Evolutionary conservation across 2,797 vertebrate species (phyloP).

Genomic region (Coreius guichenoti): DNA sequence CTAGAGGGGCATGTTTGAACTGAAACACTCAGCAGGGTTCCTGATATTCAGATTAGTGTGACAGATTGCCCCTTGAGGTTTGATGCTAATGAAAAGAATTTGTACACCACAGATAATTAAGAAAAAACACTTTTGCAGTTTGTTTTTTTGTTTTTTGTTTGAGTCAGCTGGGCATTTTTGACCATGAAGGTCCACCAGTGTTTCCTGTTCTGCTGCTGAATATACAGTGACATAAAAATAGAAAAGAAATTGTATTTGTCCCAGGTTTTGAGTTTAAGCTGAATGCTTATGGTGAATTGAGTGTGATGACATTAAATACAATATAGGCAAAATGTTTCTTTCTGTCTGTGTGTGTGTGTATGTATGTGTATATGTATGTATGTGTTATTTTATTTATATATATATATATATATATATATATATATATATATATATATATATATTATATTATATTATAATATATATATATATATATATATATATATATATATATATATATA

Average conservation of each 20-base stretch:
- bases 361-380: too few species aligned
- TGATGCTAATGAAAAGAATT: conserved; percentile 63
- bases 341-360: too few species aligned
- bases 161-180: not conserved
- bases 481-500: too few species aligned
- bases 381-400: too few species aligned
- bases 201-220: not conserved
- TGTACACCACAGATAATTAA: conserved; percentile 58
- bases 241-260: not conserved
- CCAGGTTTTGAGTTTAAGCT: not conserved
- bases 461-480: too few species aligned
- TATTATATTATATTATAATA: too few species aligned
- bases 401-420: too few species aligned
- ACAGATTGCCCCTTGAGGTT: conserved; percentile 61
- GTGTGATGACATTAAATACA: not conserved
- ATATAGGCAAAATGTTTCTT: too few species aligned
- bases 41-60: conserved; percentile 76
- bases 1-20: conserved; percentile 71
- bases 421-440: too few species aligned
- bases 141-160: not conserved
- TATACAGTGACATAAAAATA: not conserved
- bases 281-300: too few species aligned
- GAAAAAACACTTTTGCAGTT: conserved; percentile 38
- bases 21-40: conserved; percentile 70
- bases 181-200: not conserved